Evolutionary conservation across 1,140 invertebrate genomes (phyloP).

Genomic region (Matsumurasca onukii): DNA sequence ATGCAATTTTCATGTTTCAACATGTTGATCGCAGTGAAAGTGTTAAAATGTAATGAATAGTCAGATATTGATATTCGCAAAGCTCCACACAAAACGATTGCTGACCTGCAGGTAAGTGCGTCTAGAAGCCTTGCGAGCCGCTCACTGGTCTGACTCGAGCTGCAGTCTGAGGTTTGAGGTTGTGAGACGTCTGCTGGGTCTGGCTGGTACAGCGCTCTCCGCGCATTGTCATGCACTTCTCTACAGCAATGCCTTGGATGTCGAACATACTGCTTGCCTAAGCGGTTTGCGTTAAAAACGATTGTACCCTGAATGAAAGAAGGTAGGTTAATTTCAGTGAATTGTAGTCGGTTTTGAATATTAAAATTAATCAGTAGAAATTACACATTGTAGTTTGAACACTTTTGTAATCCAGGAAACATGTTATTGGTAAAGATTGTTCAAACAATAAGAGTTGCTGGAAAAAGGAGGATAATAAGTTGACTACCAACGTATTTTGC

Average conservation of each 20-base stretch:
- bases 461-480: background rate
- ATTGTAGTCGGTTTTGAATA: background rate
- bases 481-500: too few species aligned
- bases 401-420: background rate
- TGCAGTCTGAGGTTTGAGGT: slow-evolving; percentile 42
- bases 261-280: slow-evolving; percentile 87
- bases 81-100: too few species aligned
- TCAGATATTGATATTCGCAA: too few species aligned
- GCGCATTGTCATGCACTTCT: slow-evolving; percentile 84
- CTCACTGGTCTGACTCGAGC: slow-evolving; percentile 49
- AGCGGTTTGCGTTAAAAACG: slow-evolving; percentile 82
- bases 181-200: slow-evolving; percentile 40
- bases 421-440: background rate
- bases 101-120: slow-evolving; percentile 69
- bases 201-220: slow-evolving; percentile 62
- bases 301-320: slow-evolving; percentile 75
- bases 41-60: too few species aligned
- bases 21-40: too few species aligned
- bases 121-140: slow-evolving; percentile 60
- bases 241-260: slow-evolving; percentile 83
- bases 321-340: slow-evolving; percentile 14
- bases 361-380: background rate
- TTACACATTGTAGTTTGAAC: background rate
- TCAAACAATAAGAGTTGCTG: background rate
- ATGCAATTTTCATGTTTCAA: too few species aligned